These are phyloP conservation scores for Kryphioiulus occultus DNA, from an alignment of 2,888 invertebrate species.

Conservation along the genomic window DNA sequence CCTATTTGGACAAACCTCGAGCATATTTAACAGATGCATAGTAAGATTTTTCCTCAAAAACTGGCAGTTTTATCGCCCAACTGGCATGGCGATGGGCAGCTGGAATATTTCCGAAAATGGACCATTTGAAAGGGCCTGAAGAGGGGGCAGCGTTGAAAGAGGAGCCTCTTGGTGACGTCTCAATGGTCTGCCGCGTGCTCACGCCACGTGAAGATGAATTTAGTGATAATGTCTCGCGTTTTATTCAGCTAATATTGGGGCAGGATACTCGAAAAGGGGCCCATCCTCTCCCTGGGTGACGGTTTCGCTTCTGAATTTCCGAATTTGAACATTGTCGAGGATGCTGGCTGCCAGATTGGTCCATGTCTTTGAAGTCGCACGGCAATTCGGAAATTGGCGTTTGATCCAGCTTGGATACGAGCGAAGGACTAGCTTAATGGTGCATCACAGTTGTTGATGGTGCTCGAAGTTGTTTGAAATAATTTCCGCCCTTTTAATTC, in stretches of 20 bases:
- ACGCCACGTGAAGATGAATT: constrained; percentile 36
- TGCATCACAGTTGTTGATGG: neutral
- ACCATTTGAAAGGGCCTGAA: neutral
- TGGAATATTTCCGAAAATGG: neutral
- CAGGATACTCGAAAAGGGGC: neutral
- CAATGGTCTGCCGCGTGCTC: constrained; percentile 40
- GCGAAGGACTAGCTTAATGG: neutral
- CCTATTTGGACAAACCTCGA: too few relatives aligned
- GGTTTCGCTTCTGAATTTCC: neutral
- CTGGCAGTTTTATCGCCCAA: too few relatives aligned
- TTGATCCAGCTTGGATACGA: neutral
- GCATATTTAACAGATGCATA: too few relatives aligned
- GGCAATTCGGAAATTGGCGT: neutral
- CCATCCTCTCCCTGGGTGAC: neutral
- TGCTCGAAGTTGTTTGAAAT: neutral
- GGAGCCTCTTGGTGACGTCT: constrained; percentile 20
- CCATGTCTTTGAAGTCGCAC: neutral
- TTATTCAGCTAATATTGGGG: constrained; percentile 1
- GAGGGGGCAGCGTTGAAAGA: neutral
- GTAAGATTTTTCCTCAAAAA: too few relatives aligned
- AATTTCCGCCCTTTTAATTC: constrained; percentile 7
- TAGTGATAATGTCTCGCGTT: constrained; percentile 24
- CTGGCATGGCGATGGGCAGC: neutral
- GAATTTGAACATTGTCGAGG: neutral
- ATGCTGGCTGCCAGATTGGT: neutral